These are phyloP conservation scores for Ditylenchus weischeri DNA, from an alignment of 2,888 invertebrate species.

Conservation along the genomic window DNA sequence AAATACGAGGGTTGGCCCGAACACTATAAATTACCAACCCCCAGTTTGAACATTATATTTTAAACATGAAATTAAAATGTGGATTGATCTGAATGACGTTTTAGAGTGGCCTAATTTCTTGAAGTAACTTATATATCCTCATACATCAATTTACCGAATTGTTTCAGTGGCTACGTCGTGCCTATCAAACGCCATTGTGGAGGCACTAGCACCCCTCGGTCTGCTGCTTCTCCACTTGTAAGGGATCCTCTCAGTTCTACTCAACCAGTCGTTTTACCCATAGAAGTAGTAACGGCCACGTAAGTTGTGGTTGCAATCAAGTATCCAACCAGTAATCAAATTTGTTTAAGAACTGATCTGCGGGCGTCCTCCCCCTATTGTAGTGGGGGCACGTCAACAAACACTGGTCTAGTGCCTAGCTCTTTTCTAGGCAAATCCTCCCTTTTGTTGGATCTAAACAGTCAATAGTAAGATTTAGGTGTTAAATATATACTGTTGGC, in stretches of 20 bases:
- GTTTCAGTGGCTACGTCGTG: too few species aligned
- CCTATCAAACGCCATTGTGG: not conserved
- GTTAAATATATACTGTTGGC: constrained; percentile 14
- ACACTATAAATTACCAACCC: too few species aligned
- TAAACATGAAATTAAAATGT: too few species aligned
- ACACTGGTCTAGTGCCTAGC: not conserved
- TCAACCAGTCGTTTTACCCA: not conserved
- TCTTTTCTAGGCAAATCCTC: constrained; percentile 1
- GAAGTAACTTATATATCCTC: not conserved
- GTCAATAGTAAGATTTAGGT: not conserved
- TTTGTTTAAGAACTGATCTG: not conserved
- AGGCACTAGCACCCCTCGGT: constrained; percentile 3
- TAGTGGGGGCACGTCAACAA: not conserved
- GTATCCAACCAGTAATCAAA: too few species aligned
- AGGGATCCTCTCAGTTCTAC: not conserved
- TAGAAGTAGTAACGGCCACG: not conserved
- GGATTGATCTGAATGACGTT: too few species aligned
- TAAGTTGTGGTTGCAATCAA: not conserved
- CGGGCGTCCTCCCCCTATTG: constrained; percentile 2
- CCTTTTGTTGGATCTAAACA: not conserved
- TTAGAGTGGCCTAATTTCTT: too few species aligned
- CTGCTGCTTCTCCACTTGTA: constrained; percentile 7
- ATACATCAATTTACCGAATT: too few species aligned
- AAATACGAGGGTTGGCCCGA: too few species aligned
- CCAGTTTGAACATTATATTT: too few species aligned